Conservation (phyloP, 2,888 invertebrate genomes). For the Mechanitis mazaeus region DNA sequence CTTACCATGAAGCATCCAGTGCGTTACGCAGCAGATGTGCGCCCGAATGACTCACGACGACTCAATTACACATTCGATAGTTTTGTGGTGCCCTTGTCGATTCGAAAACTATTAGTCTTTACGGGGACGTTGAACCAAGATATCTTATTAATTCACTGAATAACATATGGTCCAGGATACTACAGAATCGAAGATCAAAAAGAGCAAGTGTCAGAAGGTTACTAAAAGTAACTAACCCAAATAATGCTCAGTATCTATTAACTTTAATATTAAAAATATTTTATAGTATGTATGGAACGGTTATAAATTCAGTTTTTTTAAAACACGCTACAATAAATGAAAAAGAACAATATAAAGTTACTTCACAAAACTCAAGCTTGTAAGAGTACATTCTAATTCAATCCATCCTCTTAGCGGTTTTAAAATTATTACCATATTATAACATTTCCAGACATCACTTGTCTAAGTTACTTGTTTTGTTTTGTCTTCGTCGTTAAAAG, state of each 20-base stretch:
- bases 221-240: too few species aligned
- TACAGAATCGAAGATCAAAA: conserved; percentile 5
- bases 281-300: too few species aligned
- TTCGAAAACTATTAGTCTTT: conserved; percentile 47
- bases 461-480: conserved; percentile 70
- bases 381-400: conserved; percentile 55
- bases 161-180: neutral
- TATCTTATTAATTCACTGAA: conserved; percentile 16
- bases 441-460: conserved; percentile 53
- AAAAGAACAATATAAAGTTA: conserved; percentile 21
- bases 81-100: conserved; percentile 56
- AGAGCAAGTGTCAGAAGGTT: too few species aligned
- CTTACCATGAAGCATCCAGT: conserved; percentile 41
- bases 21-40: conserved; percentile 66
- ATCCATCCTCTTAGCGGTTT: conserved; percentile 55
- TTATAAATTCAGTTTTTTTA: neutral
- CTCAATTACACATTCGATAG: conserved; percentile 75
- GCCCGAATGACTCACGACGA: conserved; percentile 67
- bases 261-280: too few species aligned
- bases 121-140: conserved; percentile 40
- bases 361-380: conserved; percentile 22
- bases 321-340: conserved; percentile 16
- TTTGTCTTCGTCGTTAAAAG: conserved; percentile 66
- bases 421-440: conserved; percentile 65
- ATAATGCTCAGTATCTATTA: too few species aligned